phyloP scores from a whole-genome alignment of 2,113 vertebrate genomes.

The Salvator merianae region DNA sequence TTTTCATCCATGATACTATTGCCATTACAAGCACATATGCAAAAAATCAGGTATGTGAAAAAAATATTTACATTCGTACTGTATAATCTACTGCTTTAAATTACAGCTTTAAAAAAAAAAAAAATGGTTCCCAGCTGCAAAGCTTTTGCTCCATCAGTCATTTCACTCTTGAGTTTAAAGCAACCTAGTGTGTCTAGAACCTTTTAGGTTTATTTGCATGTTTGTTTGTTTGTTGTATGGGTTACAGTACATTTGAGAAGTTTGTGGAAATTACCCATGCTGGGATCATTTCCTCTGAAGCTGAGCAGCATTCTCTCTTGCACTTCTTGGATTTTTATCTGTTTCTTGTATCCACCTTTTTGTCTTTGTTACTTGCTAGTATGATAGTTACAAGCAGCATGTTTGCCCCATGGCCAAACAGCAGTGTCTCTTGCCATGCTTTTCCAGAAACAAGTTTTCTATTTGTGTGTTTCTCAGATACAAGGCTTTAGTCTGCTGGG shows the following conservation, averaged over 20 bases:
- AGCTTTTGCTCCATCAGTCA: not conserved
- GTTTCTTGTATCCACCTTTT: not conserved
- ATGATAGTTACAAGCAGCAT: not conserved
- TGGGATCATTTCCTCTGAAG: not conserved
- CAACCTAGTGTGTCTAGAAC: not conserved
- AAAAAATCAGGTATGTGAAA: constrained; percentile 1
- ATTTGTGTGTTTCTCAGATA: not conserved
- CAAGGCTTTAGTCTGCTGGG: not conserved
- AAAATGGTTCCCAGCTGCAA: not conserved
- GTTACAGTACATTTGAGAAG: not conserved
- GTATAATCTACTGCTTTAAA: constrained; percentile 26
- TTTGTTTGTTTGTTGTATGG: not conserved
- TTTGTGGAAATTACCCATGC: not conserved
- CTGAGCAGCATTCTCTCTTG: not conserved
- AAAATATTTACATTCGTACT: not conserved
- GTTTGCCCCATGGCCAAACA: constrained; percentile 4
- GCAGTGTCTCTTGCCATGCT: not conserved
- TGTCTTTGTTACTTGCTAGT: not conserved
- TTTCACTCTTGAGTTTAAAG: not conserved
- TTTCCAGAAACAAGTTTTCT: not conserved
- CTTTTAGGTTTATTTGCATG: not conserved
- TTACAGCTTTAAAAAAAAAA: constrained; percentile 20
- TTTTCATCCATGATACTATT: constrained; percentile 6
- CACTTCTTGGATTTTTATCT: not conserved
- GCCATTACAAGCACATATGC: constrained; percentile 21